Conservation (phyloP, 2,113 vertebrate genomes). For the Poeciliopsis turrubarensis region DNA sequence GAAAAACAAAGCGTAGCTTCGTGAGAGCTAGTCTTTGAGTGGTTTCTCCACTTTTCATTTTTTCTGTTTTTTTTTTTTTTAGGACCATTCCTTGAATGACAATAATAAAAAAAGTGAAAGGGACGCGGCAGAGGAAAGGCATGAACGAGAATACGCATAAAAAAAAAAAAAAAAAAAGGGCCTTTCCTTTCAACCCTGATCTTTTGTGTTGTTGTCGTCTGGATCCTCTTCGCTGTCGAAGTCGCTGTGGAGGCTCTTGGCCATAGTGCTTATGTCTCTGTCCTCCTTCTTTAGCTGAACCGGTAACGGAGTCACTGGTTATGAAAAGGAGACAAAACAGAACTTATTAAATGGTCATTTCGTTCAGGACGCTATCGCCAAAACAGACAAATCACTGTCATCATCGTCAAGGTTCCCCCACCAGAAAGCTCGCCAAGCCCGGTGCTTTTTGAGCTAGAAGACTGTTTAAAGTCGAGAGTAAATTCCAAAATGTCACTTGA, state of each 20-base stretch:
- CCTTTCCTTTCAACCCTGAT: constrained; percentile 69
- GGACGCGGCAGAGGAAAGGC: constrained; percentile 27
- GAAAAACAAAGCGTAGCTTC: constrained; percentile 12
- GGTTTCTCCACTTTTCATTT: constrained; percentile 2
- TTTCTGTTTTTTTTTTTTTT: constrained; percentile 4
- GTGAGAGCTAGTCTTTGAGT: constrained; percentile 30
- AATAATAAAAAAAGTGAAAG: constrained; percentile 27
- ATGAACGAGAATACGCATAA: constrained; percentile 36
- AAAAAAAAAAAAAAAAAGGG: constrained; percentile 10
- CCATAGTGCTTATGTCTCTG: constrained; percentile 85
- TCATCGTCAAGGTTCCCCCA: background rate
- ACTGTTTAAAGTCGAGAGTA: no score
- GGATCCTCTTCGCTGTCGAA: constrained; percentile 91
- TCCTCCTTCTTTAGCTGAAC: constrained; percentile 89
- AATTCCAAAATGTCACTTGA: no score
- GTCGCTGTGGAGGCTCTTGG: constrained; percentile 91
- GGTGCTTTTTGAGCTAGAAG: no score
- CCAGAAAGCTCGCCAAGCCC: no score
- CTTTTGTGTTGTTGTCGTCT: constrained; percentile 87
- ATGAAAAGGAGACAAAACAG: constrained; percentile 37
- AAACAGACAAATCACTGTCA: background rate
- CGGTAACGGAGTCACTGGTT: constrained; percentile 87
- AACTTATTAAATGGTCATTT: background rate
- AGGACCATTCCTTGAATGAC: constrained; percentile 35
- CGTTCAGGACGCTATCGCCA: background rate